A percentile compares a stretch with the other conserved stretches of the same genome.
Conservation (phyloP, 2,113 vertebrate genomes). For the Geothlypis trichas region DNA sequence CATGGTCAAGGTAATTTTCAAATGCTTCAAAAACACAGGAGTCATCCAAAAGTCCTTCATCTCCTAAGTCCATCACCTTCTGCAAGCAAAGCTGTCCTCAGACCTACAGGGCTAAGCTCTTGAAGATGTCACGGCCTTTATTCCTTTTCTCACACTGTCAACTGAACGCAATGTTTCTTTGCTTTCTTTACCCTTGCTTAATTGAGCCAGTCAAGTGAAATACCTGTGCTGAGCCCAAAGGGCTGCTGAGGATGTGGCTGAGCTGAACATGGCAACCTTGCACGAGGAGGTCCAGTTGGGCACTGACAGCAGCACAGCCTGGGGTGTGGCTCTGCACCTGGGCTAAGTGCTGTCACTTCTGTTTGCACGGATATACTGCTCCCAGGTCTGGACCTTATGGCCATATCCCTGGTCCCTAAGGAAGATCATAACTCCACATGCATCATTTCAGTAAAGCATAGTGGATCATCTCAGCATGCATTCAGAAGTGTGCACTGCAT, state of each 20-base stretch:
- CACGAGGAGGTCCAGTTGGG: neutral
- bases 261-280: neutral
- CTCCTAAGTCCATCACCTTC: neutral
- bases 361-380: fast-evolving
- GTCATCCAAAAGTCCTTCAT: neutral
- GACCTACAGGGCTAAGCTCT: neutral
- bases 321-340: neutral
- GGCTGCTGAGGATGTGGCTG: fast-evolving
- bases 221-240: neutral
- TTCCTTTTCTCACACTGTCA: neutral
- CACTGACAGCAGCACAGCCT: neutral
- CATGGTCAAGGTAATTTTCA: neutral
- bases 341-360: neutral
- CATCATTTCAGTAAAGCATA: neutral
- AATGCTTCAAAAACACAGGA: neutral
- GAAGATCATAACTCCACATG: neutral
- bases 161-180: neutral
- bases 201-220: neutral
- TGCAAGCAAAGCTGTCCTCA: neutral
- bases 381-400: neutral
- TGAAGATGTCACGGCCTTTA: neutral
- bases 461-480: neutral
- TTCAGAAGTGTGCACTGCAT: neutral
- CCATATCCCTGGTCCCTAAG: neutral
- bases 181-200: neutral